Evolutionary conservation across 2,113 vertebrate species (phyloP), one percentile per base, ranked within the genome.

Genomic region (Anoplopoma fimbria): DNA sequence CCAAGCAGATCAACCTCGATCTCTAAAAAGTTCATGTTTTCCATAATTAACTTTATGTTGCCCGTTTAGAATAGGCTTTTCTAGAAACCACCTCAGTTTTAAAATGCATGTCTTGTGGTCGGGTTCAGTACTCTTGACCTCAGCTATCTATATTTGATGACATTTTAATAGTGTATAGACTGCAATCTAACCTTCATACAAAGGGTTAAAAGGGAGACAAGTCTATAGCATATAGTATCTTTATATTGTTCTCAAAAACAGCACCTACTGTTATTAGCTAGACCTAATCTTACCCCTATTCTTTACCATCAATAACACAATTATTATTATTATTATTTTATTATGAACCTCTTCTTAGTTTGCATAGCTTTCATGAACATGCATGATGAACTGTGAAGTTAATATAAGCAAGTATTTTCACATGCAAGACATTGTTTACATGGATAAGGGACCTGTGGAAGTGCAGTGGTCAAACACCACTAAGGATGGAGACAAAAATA

Each of bases 131-230:
- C 42, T 69, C 23, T 12, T 76, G 31, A 87, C 38, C 64, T 33
- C 40, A 69, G 27, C 4, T 13, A 19, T 81, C 4, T 10, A 74
- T 83, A 73, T 85, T 81, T 79, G 9, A 75, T 60, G 10, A 58
- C n/a, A 72, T 75, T 75, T 84, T n/a, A 47, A 78, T 73, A 19
- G 1, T 58, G 1, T 17, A 38, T 69, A 27, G 55, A 74, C 25
- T 51, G 17, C 0, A 53, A 14, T 74, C 33, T 45, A 34, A 2
- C 17, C 17, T 65, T 1, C 55, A 73, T 81, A 23, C 31, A 45
- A 68, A 76, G 2, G 9, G 31, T 19, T 19, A n/a, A 55, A 21
- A 3, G n/a, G 36, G 40, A 31, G 31, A 38, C n/a, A 47, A 13
- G 40, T 19, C 9, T 4, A 33, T 27, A 25, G 13, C 64, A 36